phyloP scores from a whole-genome alignment of 1,140 invertebrate genomes.

The Hylaeus volcanicus region DNA sequence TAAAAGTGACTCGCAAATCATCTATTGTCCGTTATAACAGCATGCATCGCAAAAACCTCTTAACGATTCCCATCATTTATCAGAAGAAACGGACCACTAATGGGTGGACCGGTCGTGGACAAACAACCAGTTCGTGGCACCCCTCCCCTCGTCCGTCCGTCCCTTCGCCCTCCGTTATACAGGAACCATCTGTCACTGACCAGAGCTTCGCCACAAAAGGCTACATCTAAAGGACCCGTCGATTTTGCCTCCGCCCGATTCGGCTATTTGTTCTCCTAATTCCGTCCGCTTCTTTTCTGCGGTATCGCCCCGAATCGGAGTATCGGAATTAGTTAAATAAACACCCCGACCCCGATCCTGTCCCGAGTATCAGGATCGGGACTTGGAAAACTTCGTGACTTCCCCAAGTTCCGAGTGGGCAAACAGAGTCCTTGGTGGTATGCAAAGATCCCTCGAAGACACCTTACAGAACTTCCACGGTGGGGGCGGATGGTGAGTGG shows the following conservation, averaged over 20 bases:
- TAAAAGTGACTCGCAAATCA: not conserved
- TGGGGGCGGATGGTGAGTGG: too few species aligned
- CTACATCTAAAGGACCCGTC: constrained; percentile 43
- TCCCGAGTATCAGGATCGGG: not conserved
- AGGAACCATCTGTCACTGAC: constrained; percentile 60
- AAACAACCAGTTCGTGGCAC: constrained; percentile 19
- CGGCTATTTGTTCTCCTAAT: constrained; percentile 26
- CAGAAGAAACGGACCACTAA: constrained; percentile 17
- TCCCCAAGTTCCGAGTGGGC: not conserved
- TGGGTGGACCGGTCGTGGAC: constrained; percentile 4
- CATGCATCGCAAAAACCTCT: constrained; percentile 27
- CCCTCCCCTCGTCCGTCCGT: not conserved
- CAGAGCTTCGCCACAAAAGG: constrained; percentile 33
- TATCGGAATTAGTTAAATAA: constrained; percentile 22
- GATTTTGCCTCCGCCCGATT: constrained; percentile 37
- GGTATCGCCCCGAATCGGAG: not conserved
- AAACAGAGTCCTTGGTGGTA: not conserved
- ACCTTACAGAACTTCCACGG: too few species aligned
- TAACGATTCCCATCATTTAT: constrained; percentile 27
- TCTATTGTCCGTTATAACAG: not conserved
- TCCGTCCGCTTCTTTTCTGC: constrained; percentile 27
- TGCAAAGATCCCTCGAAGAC: not conserved
- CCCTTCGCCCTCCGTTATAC: constrained; percentile 11
- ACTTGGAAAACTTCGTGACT: not conserved
- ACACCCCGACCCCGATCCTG: not conserved